Conservation (phyloP, 2,888 invertebrate species). For the Cheilosia vernalis region DNA sequence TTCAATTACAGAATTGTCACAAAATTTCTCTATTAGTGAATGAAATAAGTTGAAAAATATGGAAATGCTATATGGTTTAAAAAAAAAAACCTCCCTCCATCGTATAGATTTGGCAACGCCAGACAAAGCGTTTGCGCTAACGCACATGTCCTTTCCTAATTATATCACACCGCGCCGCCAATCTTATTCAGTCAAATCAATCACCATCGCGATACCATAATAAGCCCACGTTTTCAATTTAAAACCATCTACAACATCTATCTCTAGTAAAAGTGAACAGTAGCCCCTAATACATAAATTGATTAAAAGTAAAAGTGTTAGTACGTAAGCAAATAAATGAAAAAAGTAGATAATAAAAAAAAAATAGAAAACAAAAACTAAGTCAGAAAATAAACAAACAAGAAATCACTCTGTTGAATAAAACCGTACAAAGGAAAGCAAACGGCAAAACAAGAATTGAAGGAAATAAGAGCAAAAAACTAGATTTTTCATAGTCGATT, state of each 20-base stretch:
- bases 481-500: slow-evolving; percentile 74
- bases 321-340: slow-evolving; percentile 72
- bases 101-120: too few relatives aligned
- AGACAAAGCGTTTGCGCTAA: slow-evolving; percentile 13
- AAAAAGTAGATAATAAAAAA: slow-evolving; percentile 30
- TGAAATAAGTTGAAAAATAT: too few relatives aligned
- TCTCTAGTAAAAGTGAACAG: slow-evolving; percentile 72
- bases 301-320: slow-evolving; percentile 75
- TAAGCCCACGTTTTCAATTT: slow-evolving; percentile 64
- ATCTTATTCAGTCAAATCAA: slow-evolving; percentile 58
- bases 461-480: slow-evolving; percentile 75
- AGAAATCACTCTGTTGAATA: slow-evolving; percentile 70
- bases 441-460: slow-evolving; percentile 71
- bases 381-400: slow-evolving; percentile 70
- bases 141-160: slow-evolving; percentile 52
- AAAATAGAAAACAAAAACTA: slow-evolving; percentile 23
- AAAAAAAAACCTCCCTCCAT: too few relatives aligned
- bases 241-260: slow-evolving; percentile 57
- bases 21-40: too few relatives aligned
- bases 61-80: too few relatives aligned
- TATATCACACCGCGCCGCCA: slow-evolving; percentile 53
- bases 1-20: too few relatives aligned
- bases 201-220: slow-evolving; percentile 65
- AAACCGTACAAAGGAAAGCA: slow-evolving; percentile 70
- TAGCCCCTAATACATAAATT: slow-evolving; percentile 72